phyloP scores from a whole-genome alignment of 2,888 invertebrate genomes.

The Cremastinae sp. region DNA sequence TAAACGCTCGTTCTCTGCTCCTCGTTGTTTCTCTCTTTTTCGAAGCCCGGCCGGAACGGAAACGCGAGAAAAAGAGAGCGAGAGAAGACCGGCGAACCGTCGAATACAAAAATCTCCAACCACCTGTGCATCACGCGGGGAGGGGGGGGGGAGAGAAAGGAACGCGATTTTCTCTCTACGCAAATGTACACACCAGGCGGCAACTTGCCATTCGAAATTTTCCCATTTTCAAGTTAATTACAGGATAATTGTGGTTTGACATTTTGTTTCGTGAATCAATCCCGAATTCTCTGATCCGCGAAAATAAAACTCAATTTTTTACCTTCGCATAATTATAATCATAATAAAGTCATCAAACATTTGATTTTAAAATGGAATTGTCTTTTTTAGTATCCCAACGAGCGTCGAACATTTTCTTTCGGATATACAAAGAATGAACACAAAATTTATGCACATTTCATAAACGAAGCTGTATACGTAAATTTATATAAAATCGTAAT shows the following conservation, averaged over 20 bases:
- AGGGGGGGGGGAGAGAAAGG: not conserved
- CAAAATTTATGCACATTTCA: not conserved
- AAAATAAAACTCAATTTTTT: no score
- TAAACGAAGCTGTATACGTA: constrained; percentile 1
- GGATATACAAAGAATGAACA: no score
- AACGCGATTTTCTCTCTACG: not conserved
- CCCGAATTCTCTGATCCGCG: constrained; percentile 53
- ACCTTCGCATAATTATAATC: no score
- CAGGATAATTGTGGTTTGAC: constrained; percentile 79
- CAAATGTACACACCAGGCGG: constrained; percentile 11
- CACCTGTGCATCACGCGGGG: constrained; percentile 76
- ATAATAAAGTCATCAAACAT: no score
- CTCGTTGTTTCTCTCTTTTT: no score
- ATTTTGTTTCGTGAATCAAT: constrained; percentile 71
- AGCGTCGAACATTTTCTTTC: no score
- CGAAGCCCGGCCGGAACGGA: not conserved
- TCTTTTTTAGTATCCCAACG: no score
- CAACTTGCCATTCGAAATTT: constrained; percentile 42
- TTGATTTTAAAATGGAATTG: no score
- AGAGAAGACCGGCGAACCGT: constrained; percentile 72
- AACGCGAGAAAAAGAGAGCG: constrained; percentile 16
- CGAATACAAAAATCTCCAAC: constrained; percentile 80
- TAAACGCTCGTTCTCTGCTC: constrained; percentile 62
- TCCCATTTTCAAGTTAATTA: constrained; percentile 77
- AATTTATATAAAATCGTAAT: not conserved